Conservation (phyloP, 2,888 invertebrate genomes). For the Folsomia manolachei region DNA sequence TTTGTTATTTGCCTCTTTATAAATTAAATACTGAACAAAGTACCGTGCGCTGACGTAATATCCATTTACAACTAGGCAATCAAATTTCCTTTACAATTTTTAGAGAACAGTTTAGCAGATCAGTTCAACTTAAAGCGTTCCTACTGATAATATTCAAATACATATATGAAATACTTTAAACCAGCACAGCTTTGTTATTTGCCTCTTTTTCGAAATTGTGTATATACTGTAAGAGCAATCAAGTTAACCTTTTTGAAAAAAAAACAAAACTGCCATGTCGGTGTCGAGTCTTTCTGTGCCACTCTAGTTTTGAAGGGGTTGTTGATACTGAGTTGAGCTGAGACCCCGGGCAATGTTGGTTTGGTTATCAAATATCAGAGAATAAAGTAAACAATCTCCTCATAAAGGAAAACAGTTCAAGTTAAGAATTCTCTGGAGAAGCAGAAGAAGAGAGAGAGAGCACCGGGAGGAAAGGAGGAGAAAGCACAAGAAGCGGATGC, state of each 20-base stretch:
- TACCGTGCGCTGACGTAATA: too few species aligned
- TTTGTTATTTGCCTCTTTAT: too few species aligned
- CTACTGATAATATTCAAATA: too few species aligned
- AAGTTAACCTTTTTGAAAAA: background rate
- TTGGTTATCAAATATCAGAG: constrained; percentile 10
- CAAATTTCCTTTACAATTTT: too few species aligned
- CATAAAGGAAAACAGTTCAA: background rate
- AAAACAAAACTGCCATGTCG: background rate
- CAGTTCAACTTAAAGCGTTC: too few species aligned
- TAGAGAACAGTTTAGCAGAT: too few species aligned
- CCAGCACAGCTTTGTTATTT: too few species aligned
- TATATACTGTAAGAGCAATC: background rate
- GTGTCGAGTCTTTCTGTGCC: background rate
- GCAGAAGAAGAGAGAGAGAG: background rate
- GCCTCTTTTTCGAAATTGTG: background rate
- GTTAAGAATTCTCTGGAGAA: constrained; percentile 4
- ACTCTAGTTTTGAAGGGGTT: background rate
- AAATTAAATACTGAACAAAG: too few species aligned
- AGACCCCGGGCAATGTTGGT: constrained; percentile 1
- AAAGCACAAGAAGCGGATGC: constrained; percentile 15
- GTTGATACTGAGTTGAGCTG: background rate
- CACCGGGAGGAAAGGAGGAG: constrained; percentile 19
- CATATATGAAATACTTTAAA: too few species aligned
- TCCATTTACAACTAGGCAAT: too few species aligned
- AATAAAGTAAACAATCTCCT: constrained; percentile 1